phyloP scores from a whole-genome alignment of 2,113 vertebrate genomes.

The Entelurus aequoreus region DNA sequence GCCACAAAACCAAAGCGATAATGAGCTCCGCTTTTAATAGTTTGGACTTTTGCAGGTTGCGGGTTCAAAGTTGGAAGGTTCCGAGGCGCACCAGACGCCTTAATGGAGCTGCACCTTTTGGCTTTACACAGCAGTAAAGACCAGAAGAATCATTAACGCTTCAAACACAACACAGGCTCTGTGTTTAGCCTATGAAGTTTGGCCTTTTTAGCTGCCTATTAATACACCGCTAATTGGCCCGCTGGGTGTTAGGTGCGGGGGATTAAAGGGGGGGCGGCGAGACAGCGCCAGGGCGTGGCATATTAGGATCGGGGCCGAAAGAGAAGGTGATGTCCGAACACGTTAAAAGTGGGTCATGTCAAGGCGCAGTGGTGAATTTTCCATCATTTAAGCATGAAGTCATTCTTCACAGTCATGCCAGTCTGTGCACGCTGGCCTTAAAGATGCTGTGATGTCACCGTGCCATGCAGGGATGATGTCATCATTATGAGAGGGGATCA shows the following conservation, averaged over 20 bases:
- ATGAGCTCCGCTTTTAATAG: slow-evolving; percentile 52
- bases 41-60: slow-evolving; percentile 52
- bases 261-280: slow-evolving; percentile 31
- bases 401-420: slow-evolving; percentile 10
- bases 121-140: slow-evolving; percentile 63
- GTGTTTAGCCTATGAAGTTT: slow-evolving; percentile 46
- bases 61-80: slow-evolving; percentile 56
- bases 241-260: slow-evolving; percentile 52
- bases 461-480: slow-evolving; percentile 21
- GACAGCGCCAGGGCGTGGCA: slow-evolving; percentile 35
- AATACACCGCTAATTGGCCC: slow-evolving; percentile 71
- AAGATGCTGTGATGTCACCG: slow-evolving; percentile 24
- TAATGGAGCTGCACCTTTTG: slow-evolving; percentile 62
- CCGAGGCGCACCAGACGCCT: slow-evolving; percentile 54
- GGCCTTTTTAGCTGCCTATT: slow-evolving; percentile 61
- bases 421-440: background rate
- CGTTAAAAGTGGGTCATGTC: background rate
- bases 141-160: slow-evolving; percentile 69
- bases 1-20: slow-evolving; percentile 35
- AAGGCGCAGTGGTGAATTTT: background rate
- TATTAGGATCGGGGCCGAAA: slow-evolving; percentile 14
- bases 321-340: slow-evolving; percentile 16
- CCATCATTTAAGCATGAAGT: slow-evolving; percentile 8
- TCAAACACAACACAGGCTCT: slow-evolving; percentile 53
- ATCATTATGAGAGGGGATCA: slow-evolving; percentile 30